phyloP scores from a whole-genome alignment of 2,113 vertebrate genomes.

The Casuarius casuarius region DNA sequence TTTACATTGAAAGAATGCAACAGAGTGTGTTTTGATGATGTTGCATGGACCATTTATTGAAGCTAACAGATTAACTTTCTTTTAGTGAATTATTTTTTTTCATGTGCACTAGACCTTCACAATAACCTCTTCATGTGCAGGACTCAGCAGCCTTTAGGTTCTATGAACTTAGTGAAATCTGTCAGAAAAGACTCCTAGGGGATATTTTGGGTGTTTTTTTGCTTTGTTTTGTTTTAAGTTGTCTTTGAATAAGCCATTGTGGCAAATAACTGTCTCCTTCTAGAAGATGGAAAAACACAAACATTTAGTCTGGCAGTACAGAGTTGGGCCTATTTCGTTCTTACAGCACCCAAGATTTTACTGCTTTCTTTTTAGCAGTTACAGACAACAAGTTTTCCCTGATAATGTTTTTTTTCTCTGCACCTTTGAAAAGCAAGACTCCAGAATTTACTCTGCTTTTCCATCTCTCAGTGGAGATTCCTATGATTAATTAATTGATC shows the following conservation, averaged over 20 bases:
- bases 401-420: accelerated
- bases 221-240: background rate
- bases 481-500: background rate
- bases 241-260: background rate
- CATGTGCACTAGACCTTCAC: background rate
- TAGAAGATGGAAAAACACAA: background rate
- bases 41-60: background rate
- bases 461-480: background rate
- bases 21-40: background rate
- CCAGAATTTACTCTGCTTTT: background rate
- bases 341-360: background rate
- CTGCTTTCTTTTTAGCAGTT: background rate
- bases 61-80: background rate
- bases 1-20: background rate
- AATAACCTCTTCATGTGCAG: background rate
- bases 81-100: background rate
- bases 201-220: background rate
- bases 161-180: background rate
- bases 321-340: background rate
- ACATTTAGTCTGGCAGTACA: background rate
- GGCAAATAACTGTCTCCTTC: background rate
- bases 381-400: background rate
- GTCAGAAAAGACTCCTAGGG: background rate
- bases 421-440: background rate
- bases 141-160: background rate